Evolutionary conservation across 2,797 vertebrate genomes (phyloP).

Genomic region (Strix occidentalis): DNA sequence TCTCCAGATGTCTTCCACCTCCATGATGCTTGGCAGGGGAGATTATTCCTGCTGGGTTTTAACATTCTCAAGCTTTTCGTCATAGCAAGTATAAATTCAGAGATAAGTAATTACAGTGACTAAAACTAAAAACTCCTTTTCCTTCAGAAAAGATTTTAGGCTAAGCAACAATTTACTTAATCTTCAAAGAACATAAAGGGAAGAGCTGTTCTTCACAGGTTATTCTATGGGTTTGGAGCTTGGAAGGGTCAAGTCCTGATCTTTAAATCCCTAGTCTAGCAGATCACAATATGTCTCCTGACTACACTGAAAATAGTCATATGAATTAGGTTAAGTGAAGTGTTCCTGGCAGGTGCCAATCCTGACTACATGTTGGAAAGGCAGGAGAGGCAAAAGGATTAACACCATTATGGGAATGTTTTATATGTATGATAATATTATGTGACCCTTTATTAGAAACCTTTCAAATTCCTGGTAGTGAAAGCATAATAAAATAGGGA

Average conservation of each 20-base stretch:
- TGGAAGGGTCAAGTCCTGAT: neutral
- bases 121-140: constrained; percentile 37
- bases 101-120: neutral
- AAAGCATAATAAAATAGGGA: constrained; percentile 24
- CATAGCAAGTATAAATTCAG: neutral
- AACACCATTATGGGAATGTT: neutral
- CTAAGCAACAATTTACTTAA: constrained; percentile 43
- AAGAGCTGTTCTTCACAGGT: constrained; percentile 38
- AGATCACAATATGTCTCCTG: neutral
- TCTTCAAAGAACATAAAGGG: neutral
- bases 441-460: constrained; percentile 15
- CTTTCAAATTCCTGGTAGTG: neutral
- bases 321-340: neutral
- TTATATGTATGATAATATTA: constrained; percentile 28
- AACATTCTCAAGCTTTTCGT: neutral
- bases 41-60: neutral
- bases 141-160: neutral
- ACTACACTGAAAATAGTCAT: neutral
- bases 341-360: neutral
- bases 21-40: neutral
- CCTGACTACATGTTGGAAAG: neutral
- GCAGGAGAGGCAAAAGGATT: neutral
- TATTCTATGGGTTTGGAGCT: constrained; percentile 11
- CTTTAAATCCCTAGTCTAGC: neutral
- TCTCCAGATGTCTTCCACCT: neutral